These are phyloP conservation scores for Allolobophora icterica DNA, from an alignment of 2,888 invertebrate species.

Conservation along the genomic window DNA sequence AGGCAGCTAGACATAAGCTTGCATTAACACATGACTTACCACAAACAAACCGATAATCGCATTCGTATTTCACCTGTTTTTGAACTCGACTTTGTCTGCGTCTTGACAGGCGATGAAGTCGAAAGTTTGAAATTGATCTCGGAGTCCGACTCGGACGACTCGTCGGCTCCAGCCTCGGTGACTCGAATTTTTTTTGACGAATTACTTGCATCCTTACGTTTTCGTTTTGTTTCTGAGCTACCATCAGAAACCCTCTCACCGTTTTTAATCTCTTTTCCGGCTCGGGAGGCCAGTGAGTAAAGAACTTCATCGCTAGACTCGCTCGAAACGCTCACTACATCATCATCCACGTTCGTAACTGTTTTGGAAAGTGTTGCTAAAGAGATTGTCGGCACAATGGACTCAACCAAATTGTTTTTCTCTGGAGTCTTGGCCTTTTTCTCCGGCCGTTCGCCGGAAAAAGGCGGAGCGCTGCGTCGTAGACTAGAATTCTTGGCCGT, in stretches of 20 bases:
- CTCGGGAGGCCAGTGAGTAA: conserved; percentile 39
- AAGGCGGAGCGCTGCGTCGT: not conserved
- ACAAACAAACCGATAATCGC: not conserved
- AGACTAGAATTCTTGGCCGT: conserved; percentile 1
- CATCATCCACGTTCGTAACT: not conserved
- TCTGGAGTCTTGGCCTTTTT: not conserved
- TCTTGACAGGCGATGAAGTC: conserved; percentile 26
- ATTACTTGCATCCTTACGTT: not conserved
- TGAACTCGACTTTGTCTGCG: conserved; percentile 7
- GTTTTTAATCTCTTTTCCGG: not conserved
- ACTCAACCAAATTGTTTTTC: not conserved
- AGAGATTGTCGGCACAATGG: not conserved
- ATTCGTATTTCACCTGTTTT: conserved; percentile 8
- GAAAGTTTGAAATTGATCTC: conserved; percentile 35
- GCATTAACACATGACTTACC: not conserved
- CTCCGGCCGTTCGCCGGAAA: not conserved
- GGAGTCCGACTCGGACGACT: conserved; percentile 30
- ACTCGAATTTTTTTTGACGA: conserved; percentile 14
- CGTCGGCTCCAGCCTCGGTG: not conserved
- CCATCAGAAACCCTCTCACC: not conserved
- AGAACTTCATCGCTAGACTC: conserved; percentile 39
- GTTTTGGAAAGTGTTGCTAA: not conserved
- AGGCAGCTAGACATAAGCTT: not conserved
- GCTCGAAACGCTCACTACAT: conserved; percentile 20
- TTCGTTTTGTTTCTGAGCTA: not conserved